Base-by-base conservation (phyloP, 2,113 vertebrate species). In the Fulmarus glacialis region DNA sequence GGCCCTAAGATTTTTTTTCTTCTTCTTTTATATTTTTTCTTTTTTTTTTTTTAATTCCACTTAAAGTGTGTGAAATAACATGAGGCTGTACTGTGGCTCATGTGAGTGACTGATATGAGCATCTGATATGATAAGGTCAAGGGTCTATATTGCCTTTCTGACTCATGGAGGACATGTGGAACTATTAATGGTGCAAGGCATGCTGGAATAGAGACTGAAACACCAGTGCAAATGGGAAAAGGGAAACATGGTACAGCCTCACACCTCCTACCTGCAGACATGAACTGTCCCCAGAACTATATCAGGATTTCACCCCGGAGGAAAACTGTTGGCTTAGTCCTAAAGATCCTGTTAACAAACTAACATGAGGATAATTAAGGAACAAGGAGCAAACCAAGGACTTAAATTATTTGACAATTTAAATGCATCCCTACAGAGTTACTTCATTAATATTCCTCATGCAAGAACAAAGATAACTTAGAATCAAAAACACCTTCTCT, bases 1-100 rank as follows among this genome's bases (percentile, higher is more conserved):
- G 8, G 4, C 1, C 18, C 3, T 43, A 48, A 53, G 18, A 27
- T 36, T 63, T 38, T 42, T 26, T n/a, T 50, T 14, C 7, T 15
- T 30, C 9, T 22, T 22, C 5, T 24, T 16, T 13, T 6, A 4
- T 21, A 1, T 14, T 4, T 2, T 11, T 6, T n/a, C n/a, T n/a
- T 8, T 5, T 22, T 66, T 30, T 21, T 30, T 43, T 29, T 15
- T 9, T 0, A 29, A 80, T 87, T 40, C 3, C 1, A 17, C 4
- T 59, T 45, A 13, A 72, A 45, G 11, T 38, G 4, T 4, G 30
- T 84, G 59, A 70, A 89, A 84, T 10, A 85, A 48, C 2, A 12
- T 4, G 8, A 86, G 1, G 4, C 3, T 74, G 32, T 38, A 32
- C 4, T 22, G 23, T 19, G 8, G 5, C 18, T 88, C 6, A 4